These are phyloP conservation scores for Atrichornis clamosus DNA, from an alignment of 2,113 vertebrate species.

Conservation along the genomic window DNA sequence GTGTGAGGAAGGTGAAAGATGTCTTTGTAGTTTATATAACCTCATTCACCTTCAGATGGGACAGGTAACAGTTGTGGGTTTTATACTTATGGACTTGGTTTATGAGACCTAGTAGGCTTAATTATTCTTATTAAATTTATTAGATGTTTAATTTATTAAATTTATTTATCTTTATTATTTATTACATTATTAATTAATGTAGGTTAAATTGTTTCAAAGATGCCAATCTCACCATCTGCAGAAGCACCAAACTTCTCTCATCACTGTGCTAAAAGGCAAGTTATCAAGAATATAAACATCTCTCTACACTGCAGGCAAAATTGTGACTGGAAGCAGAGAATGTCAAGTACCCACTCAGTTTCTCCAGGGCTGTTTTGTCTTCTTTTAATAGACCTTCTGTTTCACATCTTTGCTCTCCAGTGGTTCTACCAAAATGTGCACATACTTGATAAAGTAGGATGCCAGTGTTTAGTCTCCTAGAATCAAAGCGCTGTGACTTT, in stretches of 20 bases:
- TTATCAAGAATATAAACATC: not conserved
- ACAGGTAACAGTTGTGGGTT: not conserved
- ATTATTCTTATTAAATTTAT: not conserved
- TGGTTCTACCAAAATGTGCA: not conserved
- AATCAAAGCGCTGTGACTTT: not conserved
- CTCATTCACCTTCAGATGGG: not conserved
- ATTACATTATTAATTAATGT: not conserved
- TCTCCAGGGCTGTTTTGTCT: not conserved
- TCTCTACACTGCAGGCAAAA: not conserved
- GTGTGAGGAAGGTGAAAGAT: not conserved
- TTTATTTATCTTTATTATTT: not conserved
- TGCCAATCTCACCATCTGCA: not conserved
- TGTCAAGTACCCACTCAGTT: accelerated
- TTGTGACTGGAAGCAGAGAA: not conserved
- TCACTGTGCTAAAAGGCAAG: not conserved
- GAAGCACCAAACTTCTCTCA: not conserved
- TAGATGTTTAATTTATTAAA: not conserved
- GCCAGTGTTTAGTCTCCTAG: not conserved
- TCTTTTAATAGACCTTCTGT: not conserved
- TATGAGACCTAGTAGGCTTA: not conserved
- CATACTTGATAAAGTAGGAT: not conserved
- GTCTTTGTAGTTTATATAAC: not conserved
- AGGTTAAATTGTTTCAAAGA: not conserved
- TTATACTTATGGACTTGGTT: not conserved
- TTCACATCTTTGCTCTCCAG: not conserved